These are phyloP conservation scores for Vanacampus margaritifer DNA, from an alignment of 2,113 vertebrate genomes.

Conservation along the genomic window DNA sequence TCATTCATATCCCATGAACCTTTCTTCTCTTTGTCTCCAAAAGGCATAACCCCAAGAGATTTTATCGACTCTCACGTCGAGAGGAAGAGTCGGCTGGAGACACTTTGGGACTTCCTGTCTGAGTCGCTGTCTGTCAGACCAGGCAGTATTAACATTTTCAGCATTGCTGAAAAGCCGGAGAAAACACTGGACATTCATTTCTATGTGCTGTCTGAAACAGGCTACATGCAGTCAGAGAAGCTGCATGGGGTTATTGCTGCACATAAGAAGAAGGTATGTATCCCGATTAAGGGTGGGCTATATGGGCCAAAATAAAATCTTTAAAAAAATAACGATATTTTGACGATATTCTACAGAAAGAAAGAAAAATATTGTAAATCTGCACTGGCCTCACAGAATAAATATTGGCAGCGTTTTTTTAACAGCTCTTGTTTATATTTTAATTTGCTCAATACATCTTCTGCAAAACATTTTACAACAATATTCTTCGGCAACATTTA, in stretches of 20 bases:
- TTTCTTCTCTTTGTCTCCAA: slow-evolving; percentile 50
- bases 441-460: too few relatives aligned
- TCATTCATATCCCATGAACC: slow-evolving; percentile 34
- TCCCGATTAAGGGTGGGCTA: too few relatives aligned
- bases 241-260: slow-evolving; percentile 72
- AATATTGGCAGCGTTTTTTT: too few relatives aligned
- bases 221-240: slow-evolving; percentile 76
- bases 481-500: too few relatives aligned
- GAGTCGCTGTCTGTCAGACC: slow-evolving; percentile 68
- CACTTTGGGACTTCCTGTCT: slow-evolving; percentile 76
- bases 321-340: too few relatives aligned
- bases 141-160: slow-evolving; percentile 74
- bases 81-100: slow-evolving; percentile 65
- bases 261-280: slow-evolving; percentile 75
- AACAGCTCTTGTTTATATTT: too few relatives aligned
- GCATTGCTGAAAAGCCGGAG: slow-evolving; percentile 65
- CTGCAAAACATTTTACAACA: too few relatives aligned
- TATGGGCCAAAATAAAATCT: too few relatives aligned
- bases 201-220: slow-evolving; percentile 59
- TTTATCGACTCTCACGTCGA: slow-evolving; percentile 74
- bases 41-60: slow-evolving; percentile 79
- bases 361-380: too few relatives aligned
- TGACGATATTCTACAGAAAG: too few relatives aligned
- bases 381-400: too few relatives aligned
- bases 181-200: slow-evolving; percentile 74